phyloP scores from a whole-genome alignment of 2,797 vertebrate genomes.

The Parauchenoglanis punctatus region DNA sequence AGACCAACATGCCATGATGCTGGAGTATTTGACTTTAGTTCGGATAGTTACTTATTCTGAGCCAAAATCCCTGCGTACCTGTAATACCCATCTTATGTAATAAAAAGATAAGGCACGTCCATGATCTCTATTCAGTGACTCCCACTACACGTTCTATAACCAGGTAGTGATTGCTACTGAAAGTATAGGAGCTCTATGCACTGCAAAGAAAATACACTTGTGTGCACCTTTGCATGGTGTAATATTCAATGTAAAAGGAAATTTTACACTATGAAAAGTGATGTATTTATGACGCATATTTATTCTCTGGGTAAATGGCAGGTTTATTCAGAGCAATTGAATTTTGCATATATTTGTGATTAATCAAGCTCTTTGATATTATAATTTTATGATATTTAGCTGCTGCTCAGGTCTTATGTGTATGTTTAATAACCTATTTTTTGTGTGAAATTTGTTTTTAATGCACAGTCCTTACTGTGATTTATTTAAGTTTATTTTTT shows the following conservation, averaged over 20 bases:
- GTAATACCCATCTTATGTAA: not conserved
- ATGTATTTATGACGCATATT: not conserved
- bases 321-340: not conserved
- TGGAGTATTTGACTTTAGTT: not conserved
- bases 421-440: not conserved
- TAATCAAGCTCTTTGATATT: not conserved
- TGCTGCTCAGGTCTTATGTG: not conserved
- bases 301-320: not conserved
- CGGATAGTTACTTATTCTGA: not conserved
- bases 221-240: not conserved
- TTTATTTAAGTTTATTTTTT: not conserved
- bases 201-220: not conserved
- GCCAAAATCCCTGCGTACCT: not conserved
- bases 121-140: not conserved
- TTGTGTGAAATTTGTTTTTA: not conserved
- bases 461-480: not conserved
- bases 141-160: not conserved
- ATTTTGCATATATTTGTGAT: not conserved
- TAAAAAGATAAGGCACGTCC: not conserved
- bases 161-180: not conserved
- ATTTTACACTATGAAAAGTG: not conserved
- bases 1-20: not conserved
- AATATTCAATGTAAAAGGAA: not conserved
- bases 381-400: not conserved
- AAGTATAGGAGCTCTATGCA: not conserved